Evolutionary conservation across 2,113 vertebrate species (phyloP).

Genomic region (Melospiza georgiana): DNA sequence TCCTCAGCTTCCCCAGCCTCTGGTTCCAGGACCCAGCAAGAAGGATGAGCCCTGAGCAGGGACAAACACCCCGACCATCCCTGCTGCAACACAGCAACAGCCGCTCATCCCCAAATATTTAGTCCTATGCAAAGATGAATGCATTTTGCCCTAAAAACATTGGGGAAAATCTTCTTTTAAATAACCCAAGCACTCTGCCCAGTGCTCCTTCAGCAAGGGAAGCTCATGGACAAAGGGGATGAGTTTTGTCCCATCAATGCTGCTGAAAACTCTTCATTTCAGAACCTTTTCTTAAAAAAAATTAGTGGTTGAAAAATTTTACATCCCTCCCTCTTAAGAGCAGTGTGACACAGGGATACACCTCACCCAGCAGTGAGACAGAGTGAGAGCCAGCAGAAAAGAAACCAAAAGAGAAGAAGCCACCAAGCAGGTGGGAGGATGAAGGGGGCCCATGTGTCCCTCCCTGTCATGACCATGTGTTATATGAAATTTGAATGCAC

Average conservation of each 20-base stretch:
- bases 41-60: background rate
- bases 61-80: background rate
- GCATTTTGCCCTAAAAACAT: background rate
- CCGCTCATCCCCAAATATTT: background rate
- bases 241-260: background rate
- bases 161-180: background rate
- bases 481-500: background rate
- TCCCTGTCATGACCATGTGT: background rate
- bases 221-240: background rate
- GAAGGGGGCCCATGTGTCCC: background rate
- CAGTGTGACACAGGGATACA: background rate
- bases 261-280: background rate
- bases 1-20: background rate
- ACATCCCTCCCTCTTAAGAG: background rate
- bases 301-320: background rate
- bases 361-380: background rate
- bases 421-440: background rate
- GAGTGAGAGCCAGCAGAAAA: background rate
- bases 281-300: background rate
- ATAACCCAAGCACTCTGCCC: background rate
- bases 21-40: background rate
- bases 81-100: background rate
- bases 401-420: background rate
- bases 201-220: background rate
- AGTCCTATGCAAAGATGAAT: background rate